Base-by-base conservation (phyloP, 30 jellyfish, hydroid and myxozoan genomes). In the Hydractinia symbiolongicarpus region DNA sequence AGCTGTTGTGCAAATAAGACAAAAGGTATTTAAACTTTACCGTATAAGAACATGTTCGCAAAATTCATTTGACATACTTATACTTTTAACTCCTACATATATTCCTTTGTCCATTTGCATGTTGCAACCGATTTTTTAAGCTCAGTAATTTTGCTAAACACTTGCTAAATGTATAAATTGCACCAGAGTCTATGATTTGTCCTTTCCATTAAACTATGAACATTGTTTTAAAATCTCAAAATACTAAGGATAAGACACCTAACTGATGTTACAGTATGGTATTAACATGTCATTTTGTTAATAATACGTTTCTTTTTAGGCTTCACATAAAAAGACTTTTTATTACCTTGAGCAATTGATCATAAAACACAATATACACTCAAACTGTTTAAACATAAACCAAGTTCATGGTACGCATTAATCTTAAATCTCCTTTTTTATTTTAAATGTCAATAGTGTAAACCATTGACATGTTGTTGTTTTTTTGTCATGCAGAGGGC, bases 1-100 rank as follows among this genome's bases (percentile, higher is more conserved):
- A 72, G 99, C 99, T n/a, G 87, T 89, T 30, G 97, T 94, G 6
- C 99, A 94, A 76, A 88, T 94, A 72, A 75, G 99, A 67, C 99
- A 94, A 77, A 94, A 94, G 88, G 99, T 94, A 82, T 7, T 66
- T 64, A 0, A 58, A 1, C 17, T 16, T 58, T 2, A 11, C 69
- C 3, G 15, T 16, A 58, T 58, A 58, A 58, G 15, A 13, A 58
- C 69, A 64, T 9, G 19, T 44, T 64, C 40, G 9, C 40, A 7
- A 7, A n/a, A 51, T 64, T 7, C 19, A 64, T 64, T 6, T 13
- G 7, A 6, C 4, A 64, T 64, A 6, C 16, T 13, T 8, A n/a
- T 64, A n/a, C 17, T 7, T 6, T 64, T 6, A 64, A 6, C 9
- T 64, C 4, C 74, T n/a, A n/a, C 3, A 1, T 58, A 11, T 16